Base-by-base conservation (phyloP, 2,113 vertebrate species). In the Tyrannus savana region DNA sequence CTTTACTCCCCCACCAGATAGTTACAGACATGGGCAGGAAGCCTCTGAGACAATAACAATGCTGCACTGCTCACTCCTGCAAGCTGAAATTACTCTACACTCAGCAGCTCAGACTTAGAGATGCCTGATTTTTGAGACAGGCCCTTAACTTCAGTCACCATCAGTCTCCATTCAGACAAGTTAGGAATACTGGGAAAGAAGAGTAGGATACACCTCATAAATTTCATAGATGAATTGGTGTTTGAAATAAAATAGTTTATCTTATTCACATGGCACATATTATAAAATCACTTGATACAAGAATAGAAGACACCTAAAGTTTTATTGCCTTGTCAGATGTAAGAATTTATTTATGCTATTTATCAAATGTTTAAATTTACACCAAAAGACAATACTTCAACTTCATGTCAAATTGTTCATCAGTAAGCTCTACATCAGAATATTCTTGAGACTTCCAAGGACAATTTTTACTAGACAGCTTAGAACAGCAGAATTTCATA, bases 261-360 rank as follows among this genome's bases (percentile, higher is more conserved):
- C 58, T 39, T 80, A 63, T 8, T 81, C n/a, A 91, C 7, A 73
- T 2, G 78, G 50, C 6, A 52, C 14, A 30, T 5, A n/a, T 24
- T 52, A 72, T 8, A 68, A 59, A 87, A 72, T 44, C 59, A 78
- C 19, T 59, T 30, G 24, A 90, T 41, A 46, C 3, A 81, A 77
- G 33, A 90, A 95, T 16, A 88, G 50, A 94, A 62, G 75, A 95
- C 47, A 77, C 8, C 1, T 14, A 76, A 80, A 55, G 37, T 41
- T 88, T 63, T 71, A 90, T 37, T 90, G 78, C 68, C 44, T 91
- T 80, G 59, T 77, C 87, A 93, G 72, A 69, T 22, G 64, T 46
- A 96, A 92, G 87, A 92, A 91, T 97, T 95, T 96, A 95, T 96
- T 96, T 94, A 91, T 12, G 58, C 37, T 72, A 84, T 71, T 93